Percentiles rank a stretch among this genome's conserved stretches.
Conservation (phyloP, 2,888 invertebrate genomes). For the Noctua janthe region DNA sequence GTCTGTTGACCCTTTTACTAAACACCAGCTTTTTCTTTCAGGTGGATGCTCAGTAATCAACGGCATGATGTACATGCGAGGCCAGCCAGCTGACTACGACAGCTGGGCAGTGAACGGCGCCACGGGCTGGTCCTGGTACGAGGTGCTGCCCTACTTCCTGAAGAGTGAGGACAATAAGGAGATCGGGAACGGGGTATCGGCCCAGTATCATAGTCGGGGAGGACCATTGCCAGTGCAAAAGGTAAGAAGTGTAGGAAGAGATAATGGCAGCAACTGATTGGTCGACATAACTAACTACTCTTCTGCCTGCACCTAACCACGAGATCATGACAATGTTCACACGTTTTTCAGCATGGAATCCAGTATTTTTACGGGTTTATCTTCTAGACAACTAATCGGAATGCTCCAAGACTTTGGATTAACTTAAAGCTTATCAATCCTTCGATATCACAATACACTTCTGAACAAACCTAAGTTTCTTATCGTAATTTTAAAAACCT, state of each 20-base stretch:
- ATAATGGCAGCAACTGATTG: background rate
- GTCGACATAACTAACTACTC: background rate
- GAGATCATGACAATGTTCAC: too few relatives aligned
- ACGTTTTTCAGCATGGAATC: background rate
- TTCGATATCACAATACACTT: too few relatives aligned
- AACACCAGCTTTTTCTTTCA: slow-evolving; percentile 57
- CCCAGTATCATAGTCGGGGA: slow-evolving; percentile 90
- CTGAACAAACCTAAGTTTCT: background rate
- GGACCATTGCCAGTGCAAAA: slow-evolving; percentile 91
- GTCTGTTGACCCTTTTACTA: background rate
- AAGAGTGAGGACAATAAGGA: slow-evolving; percentile 92
- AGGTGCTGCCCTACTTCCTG: slow-evolving; percentile 93
- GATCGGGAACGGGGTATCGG: slow-evolving; percentile 90
- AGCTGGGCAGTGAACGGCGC: slow-evolving; percentile 94
- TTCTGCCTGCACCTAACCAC: background rate
- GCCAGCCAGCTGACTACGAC: slow-evolving; percentile 94
- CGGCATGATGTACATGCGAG: slow-evolving; percentile 96
- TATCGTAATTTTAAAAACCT: background rate
- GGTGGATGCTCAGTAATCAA: slow-evolving; percentile 94
- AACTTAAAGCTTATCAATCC: background rate
- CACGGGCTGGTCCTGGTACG: slow-evolving; percentile 94
- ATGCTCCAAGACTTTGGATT: background rate
- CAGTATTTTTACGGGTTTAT: background rate
- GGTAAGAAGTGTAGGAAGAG: slow-evolving; percentile 70
- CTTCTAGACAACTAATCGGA: background rate